Evolutionary conservation across 2,113 vertebrate genomes (phyloP).

Genomic region (Melanotaenia duboulayi): DNA sequence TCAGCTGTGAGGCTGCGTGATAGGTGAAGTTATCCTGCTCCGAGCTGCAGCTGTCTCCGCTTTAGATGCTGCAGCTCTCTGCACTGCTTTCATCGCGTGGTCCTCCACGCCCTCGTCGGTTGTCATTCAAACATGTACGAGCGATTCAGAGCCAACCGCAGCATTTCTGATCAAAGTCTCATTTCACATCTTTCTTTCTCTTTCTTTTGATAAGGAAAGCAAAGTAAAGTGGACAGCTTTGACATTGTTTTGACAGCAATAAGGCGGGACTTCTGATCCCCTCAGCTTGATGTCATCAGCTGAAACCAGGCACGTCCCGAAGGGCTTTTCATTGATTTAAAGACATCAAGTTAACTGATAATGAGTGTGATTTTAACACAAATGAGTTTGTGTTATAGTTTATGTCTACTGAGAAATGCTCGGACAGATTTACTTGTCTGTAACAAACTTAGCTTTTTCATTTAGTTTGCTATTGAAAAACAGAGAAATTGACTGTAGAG

Average conservation of each 20-base stretch:
- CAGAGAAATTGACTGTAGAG: too few species aligned
- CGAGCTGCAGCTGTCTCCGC: not conserved
- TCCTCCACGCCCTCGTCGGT: not conserved
- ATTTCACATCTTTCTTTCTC: not conserved
- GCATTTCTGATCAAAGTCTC: slow-evolving; percentile 9
- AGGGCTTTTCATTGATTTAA: too few species aligned
- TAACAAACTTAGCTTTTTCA: too few species aligned
- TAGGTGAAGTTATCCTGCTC: too few species aligned
- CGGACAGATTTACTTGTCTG: too few species aligned
- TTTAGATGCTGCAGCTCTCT: not conserved
- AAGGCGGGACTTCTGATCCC: not conserved
- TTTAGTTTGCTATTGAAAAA: not conserved
- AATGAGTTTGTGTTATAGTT: too few species aligned
- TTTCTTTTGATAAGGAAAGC: not conserved
- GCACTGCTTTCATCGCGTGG: not conserved
- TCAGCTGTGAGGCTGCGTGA: not conserved
- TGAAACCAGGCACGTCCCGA: too few species aligned
- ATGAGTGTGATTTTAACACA: too few species aligned
- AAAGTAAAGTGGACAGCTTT: not conserved
- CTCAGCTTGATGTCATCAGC: not conserved
- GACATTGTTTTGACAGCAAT: not conserved
- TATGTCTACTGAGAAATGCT: too few species aligned
- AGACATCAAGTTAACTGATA: too few species aligned
- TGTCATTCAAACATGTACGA: slow-evolving; percentile 8
- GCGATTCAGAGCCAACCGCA: slow-evolving; percentile 1